Evolutionary conservation across 2,888 invertebrate genomes (phyloP).

Genomic region (Xylota segnis): DNA sequence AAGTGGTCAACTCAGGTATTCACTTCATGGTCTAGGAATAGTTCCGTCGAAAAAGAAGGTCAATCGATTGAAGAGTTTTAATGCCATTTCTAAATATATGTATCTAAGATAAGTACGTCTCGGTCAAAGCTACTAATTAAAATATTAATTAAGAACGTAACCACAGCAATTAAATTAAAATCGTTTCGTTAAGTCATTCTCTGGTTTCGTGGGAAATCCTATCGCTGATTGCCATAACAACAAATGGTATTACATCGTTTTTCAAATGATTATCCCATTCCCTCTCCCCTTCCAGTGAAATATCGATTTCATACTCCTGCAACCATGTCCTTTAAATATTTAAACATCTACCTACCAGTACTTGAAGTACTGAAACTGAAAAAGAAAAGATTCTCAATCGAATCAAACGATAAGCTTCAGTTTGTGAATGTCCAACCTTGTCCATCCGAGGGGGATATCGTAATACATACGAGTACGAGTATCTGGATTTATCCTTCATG

Average conservation of each 20-base stretch:
- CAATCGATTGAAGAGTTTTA: too few relatives aligned
- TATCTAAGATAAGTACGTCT: neutral
- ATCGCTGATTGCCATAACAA: neutral
- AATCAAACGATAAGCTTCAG: neutral
- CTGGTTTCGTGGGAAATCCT: neutral
- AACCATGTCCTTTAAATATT: neutral
- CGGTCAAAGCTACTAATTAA: neutral
- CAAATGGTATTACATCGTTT: neutral
- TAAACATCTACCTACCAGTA: neutral
- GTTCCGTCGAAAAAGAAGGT: too few relatives aligned
- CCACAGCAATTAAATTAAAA: neutral
- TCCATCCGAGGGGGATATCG: neutral
- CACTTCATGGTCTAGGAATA: too few relatives aligned
- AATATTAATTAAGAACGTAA: neutral
- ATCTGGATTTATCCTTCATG: conserved; percentile 1
- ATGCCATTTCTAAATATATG: neutral
- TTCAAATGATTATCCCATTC: neutral
- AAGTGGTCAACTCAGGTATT: too few relatives aligned
- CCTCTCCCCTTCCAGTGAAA: neutral
- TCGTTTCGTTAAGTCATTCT: neutral
- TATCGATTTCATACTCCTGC: neutral
- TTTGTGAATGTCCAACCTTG: neutral
- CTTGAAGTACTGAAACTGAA: neutral
- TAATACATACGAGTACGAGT: too few relatives aligned
- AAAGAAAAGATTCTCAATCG: neutral